A percentile compares a stretch with the other conserved stretches of the same genome.
These are phyloP conservation scores for Melitaea cinxia DNA, from an alignment of 1,140 invertebrate species.

Conservation along the genomic window DNA sequence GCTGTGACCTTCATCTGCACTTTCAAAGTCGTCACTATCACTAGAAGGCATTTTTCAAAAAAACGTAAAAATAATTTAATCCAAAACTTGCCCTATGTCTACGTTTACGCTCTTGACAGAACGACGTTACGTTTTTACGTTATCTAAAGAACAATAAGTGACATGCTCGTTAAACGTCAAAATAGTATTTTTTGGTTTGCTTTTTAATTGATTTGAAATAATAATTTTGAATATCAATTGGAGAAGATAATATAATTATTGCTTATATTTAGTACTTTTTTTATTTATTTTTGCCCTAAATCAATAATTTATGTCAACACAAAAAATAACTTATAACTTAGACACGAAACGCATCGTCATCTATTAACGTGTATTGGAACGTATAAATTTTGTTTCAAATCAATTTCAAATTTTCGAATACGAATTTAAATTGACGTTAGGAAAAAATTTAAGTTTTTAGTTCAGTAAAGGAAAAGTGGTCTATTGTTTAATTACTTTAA, in stretches of 20 bases:
- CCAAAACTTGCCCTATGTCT: conserved; percentile 17
- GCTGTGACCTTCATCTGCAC: conserved; percentile 83
- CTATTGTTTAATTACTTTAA: no score
- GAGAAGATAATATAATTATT: not conserved
- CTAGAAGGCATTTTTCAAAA: conserved; percentile 84
- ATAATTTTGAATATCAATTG: not conserved
- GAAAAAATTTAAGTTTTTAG: not conserved
- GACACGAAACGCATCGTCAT: no score
- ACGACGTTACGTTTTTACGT: not conserved
- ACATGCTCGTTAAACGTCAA: conserved; percentile 1
- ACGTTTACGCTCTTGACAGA: conserved; percentile 38
- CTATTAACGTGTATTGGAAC: not conserved
- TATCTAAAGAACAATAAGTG: not conserved
- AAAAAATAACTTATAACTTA: no score
- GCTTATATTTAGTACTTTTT: not conserved
- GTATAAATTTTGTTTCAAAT: not conserved
- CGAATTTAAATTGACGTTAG: not conserved
- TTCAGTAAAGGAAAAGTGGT: no score
- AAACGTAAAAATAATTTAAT: conserved; percentile 10
- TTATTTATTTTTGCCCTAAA: no score
- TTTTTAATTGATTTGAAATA: no score
- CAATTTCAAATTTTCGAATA: not conserved
- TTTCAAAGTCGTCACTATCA: conserved; percentile 88
- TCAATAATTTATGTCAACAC: no score
- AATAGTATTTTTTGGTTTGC: not conserved